phyloP scores from a whole-genome alignment of 2,113 vertebrate genomes.

The Riparia riparia region DNA sequence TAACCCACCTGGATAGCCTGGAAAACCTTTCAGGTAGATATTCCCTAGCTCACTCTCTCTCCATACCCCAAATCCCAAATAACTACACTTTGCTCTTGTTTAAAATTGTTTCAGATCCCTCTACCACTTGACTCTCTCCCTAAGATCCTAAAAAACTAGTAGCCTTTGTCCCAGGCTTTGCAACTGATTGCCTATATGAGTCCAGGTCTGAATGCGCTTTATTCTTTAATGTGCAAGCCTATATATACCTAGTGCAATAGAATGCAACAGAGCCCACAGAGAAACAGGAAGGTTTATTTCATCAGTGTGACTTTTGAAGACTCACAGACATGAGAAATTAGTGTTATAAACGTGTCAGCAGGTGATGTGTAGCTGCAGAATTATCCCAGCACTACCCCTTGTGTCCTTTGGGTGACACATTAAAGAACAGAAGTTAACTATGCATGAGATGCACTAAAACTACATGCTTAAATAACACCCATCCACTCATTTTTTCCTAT shows the following conservation, averaged over 20 bases:
- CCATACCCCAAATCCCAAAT: background rate
- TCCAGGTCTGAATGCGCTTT: background rate
- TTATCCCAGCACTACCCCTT: background rate
- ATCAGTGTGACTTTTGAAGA: slow-evolving; percentile 5
- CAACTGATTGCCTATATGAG: background rate
- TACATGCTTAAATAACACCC: background rate
- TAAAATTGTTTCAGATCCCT: background rate
- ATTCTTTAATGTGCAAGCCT: fast-evolving
- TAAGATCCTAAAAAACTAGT: background rate
- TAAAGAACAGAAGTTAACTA: slow-evolving; percentile 22
- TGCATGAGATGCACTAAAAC: slow-evolving; percentile 21
- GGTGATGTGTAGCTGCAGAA: slow-evolving; percentile 45
- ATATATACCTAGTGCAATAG: too few species aligned
- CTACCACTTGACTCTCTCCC: background rate
- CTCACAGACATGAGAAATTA: slow-evolving; percentile 6
- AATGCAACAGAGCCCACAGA: background rate
- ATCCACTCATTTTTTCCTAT: background rate
- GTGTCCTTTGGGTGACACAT: slow-evolving; percentile 43
- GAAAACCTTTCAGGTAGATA: background rate
- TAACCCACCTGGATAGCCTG: background rate
- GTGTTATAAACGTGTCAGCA: slow-evolving; percentile 62
- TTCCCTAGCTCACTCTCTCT: background rate
- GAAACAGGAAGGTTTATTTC: slow-evolving; percentile 2
- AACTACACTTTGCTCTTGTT: background rate
- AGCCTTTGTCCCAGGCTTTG: background rate